Conservation (phyloP, 2,888 invertebrate species). For the Erebia aethiops region DNA sequence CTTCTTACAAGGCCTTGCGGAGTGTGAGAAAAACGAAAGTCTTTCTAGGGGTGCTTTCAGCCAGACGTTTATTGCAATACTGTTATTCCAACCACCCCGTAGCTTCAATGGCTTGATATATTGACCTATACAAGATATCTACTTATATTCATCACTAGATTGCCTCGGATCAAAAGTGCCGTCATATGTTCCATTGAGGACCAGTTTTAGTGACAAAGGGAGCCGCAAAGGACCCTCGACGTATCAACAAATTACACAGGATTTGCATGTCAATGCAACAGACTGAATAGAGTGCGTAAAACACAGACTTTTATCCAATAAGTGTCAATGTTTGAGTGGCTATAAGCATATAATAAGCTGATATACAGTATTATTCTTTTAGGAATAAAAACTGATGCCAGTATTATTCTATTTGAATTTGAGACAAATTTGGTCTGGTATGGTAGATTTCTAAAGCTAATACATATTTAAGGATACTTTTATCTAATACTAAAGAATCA, state of each 20-base stretch:
- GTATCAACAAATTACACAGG: slow-evolving; percentile 80
- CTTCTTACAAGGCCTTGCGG: slow-evolving; percentile 28
- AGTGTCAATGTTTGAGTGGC: slow-evolving; percentile 58
- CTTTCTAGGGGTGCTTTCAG: slow-evolving; percentile 44
- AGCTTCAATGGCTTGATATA: slow-evolving; percentile 64
- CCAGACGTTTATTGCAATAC: slow-evolving; percentile 50
- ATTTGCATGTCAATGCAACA: slow-evolving; percentile 75
- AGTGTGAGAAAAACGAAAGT: slow-evolving; percentile 44
- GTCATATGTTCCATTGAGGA: slow-evolving; percentile 75
- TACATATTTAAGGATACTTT: too few species aligned
- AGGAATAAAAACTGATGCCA: too few species aligned
- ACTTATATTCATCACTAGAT: slow-evolving; percentile 55
- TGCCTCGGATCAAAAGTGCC: slow-evolving; percentile 66
- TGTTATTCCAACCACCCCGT: slow-evolving; percentile 71
- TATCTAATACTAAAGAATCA: too few species aligned
- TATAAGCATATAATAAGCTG: slow-evolving; percentile 12
- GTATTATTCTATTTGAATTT: too few species aligned
- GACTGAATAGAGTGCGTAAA: slow-evolving; percentile 60
- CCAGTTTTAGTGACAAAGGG: slow-evolving; percentile 73
- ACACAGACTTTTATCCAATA: slow-evolving; percentile 70
- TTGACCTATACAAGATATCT: slow-evolving; percentile 61
- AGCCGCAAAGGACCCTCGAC: slow-evolving; percentile 80
- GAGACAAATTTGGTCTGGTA: too few species aligned
- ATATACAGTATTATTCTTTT: slow-evolving; percentile 12
- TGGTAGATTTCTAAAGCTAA: too few species aligned